Evolutionary conservation across 2,797 vertebrate genomes (phyloP).

Genomic region (Myripristis jacobus): DNA sequence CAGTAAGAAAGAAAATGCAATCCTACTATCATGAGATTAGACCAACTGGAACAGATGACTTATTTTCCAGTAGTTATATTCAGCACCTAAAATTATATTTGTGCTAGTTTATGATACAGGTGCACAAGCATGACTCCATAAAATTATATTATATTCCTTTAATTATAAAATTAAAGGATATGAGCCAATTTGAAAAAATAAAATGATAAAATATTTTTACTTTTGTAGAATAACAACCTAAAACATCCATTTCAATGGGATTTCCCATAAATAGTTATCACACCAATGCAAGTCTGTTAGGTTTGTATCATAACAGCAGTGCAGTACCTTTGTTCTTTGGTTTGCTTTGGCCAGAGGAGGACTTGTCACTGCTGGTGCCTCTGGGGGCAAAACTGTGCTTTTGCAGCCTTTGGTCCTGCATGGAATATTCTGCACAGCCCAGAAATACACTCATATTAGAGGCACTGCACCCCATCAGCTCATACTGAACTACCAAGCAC

Average conservation of each 20-base stretch:
- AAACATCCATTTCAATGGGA: constrained; percentile 22
- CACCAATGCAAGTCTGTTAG: constrained; percentile 6
- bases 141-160: too few relatives aligned
- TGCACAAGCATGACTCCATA: too few relatives aligned
- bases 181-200: neutral
- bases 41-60: neutral
- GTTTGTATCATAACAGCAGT: constrained; percentile 42
- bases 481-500: constrained; percentile 6
- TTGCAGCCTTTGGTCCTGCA: constrained; percentile 90
- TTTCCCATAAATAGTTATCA: constrained; percentile 25
- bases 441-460: constrained; percentile 69
- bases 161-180: too few relatives aligned
- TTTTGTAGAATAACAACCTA: constrained; percentile 11
- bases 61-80: neutral
- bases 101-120: too few relatives aligned
- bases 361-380: constrained; percentile 89
- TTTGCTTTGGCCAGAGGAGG: constrained; percentile 91
- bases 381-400: constrained; percentile 94
- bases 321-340: constrained; percentile 95
- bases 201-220: too few relatives aligned
- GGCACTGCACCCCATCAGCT: constrained; percentile 31
- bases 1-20: constrained; percentile 6
- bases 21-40: neutral
- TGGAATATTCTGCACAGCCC: constrained; percentile 83
- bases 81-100: too few relatives aligned